Evolutionary conservation across 1,140 invertebrate genomes (phyloP), one percentile per base, ranked within the genome.

Genomic region (Bombus superbus): DNA sequence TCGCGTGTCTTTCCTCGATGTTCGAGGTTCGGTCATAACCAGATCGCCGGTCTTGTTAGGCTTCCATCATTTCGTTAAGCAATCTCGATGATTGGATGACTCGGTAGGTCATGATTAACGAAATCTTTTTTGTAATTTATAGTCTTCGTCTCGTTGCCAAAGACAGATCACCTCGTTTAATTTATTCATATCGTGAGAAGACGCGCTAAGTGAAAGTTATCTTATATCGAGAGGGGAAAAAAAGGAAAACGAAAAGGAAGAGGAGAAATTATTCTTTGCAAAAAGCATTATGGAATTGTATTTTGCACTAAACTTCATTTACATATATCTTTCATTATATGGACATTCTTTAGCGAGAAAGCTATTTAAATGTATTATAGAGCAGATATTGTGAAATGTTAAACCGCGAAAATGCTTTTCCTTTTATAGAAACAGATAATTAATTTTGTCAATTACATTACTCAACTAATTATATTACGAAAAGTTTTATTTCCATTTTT

Each of bases 61-160:
- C 8, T 53, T 53, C n/a, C 35, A 22, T 53, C 40, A 42, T 62
- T 75, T 42, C 8, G 32, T 83, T 75, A 42, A 83, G 81, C 72
- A 83, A 83, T 83, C 22, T 32, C 25, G 57, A 62, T 47, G 59
- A 66, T 18, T 38, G 42, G 35, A 62, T 53, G 38, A 35, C 28
- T 3, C 4, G 62, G 40, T n/a, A 53, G 57, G 71, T 66, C 71
- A 44, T 66, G 71, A 82, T 66, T 59, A 66, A 72, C 72, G 32
- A 40, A 47, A 40, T 64, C 42, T 75, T 22, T 64, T 22, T 15
- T 35, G n/a, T 64, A 25, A 74, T 38, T 35, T 75, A 64, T 42
- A 72, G 22, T 38, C 59, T 35, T 4, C 10, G 59, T 28, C 57
- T 11, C 8, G 57, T 35, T 47, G 28, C 1, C 53, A 13, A 13